Conservation (phyloP, 2,888 invertebrate genomes). For the Drosophila hawaiiensis region DNA sequence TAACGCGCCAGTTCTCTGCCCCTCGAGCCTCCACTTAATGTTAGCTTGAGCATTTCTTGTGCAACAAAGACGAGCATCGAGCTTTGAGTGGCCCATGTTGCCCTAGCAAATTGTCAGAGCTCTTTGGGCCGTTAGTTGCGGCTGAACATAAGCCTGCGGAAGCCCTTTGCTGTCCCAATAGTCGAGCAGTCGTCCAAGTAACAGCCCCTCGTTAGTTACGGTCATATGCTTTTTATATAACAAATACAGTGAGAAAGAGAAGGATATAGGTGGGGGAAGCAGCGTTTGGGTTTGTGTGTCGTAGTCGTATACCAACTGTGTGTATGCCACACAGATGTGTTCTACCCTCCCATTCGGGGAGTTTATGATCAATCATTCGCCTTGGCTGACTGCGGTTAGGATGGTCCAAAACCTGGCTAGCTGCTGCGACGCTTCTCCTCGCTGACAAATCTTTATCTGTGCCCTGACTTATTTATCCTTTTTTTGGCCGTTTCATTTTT, state of each 20-base stretch:
- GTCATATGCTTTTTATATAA: constrained; percentile 78
- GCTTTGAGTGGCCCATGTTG: constrained; percentile 27
- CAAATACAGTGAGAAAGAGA: constrained; percentile 19
- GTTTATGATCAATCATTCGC: constrained; percentile 78
- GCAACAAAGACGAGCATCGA: constrained; percentile 42
- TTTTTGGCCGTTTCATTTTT: constrained; percentile 73
- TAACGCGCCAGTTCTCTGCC: background rate
- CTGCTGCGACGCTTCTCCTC: constrained; percentile 12
- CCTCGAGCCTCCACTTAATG: background rate
- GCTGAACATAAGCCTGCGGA: constrained; percentile 45
- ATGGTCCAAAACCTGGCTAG: constrained; percentile 16
- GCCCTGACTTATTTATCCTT: constrained; percentile 76
- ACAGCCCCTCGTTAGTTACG: constrained; percentile 78
- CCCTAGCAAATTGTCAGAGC: constrained; percentile 66
- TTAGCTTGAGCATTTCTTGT: constrained; percentile 10
- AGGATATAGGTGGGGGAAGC: background rate
- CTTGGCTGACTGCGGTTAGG: constrained; percentile 71
- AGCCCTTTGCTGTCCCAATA: constrained; percentile 33
- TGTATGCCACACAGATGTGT: constrained; percentile 53
- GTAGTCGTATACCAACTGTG: constrained; percentile 3
- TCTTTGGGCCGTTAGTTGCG: constrained; percentile 47
- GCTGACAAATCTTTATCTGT: constrained; percentile 75
- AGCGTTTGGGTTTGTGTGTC: constrained; percentile 4
- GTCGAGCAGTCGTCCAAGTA: constrained; percentile 55
- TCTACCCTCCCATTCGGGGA: constrained; percentile 38